These are phyloP conservation scores for Ardeotis arabs DNA, from an alignment of 2,113 vertebrate genomes.

Conservation along the genomic window DNA sequence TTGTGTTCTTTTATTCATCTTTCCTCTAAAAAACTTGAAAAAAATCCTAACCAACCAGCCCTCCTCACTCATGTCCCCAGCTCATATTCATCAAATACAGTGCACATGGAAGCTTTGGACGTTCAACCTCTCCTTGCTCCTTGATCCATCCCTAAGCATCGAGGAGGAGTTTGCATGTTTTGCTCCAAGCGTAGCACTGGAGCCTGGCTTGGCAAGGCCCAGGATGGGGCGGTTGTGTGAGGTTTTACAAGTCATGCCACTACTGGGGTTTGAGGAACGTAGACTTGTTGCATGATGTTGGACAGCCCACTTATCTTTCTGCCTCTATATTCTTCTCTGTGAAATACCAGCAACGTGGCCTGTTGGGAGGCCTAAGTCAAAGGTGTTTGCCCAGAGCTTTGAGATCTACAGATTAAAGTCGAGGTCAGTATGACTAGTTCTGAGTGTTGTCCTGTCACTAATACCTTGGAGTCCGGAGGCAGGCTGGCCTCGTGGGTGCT, in stretches of 20 bases:
- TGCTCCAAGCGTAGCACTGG: rapidly evolving
- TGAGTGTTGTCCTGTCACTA: background rate
- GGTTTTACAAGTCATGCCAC: background rate
- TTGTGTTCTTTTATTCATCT: slow-evolving; percentile 63
- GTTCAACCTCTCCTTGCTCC: background rate
- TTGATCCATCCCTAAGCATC: too few species aligned
- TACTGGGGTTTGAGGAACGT: rapidly evolving
- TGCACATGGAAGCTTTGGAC: background rate
- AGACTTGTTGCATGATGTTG: too few species aligned
- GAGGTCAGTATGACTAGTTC: background rate
- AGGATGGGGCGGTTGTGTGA: background rate
- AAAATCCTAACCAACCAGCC: background rate
- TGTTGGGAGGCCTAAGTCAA: background rate
- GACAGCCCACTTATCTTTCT: background rate
- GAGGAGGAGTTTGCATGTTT: background rate
- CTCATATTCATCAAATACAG: background rate
- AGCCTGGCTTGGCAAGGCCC: background rate
- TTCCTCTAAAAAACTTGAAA: background rate
- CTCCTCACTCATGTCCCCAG: background rate
- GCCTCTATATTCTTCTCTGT: background rate
- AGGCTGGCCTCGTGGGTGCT: rapidly evolving
- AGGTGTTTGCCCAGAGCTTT: background rate
- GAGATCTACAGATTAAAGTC: background rate
- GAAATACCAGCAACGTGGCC: background rate
- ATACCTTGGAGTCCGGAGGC: rapidly evolving